phyloP scores from a whole-genome alignment of 2,797 vertebrate species.

The Adelosebastes latens region DNA sequence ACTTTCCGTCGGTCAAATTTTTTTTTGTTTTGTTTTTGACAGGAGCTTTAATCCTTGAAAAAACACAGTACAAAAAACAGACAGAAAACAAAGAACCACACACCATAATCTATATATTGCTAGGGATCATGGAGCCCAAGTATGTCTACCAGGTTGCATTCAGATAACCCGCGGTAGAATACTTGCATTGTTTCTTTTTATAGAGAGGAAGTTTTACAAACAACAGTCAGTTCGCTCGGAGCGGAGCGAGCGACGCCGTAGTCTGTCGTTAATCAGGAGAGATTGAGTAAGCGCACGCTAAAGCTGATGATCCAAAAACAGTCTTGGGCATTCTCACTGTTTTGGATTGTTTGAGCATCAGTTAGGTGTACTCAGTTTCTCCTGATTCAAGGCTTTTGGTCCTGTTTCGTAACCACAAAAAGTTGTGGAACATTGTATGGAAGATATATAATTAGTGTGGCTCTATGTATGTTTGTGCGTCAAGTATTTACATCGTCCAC shows the following conservation, averaged over 20 bases:
- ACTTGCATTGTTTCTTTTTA: conserved; percentile 73
- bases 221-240: conserved; percentile 76
- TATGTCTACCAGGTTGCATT: conserved; percentile 83
- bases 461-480: conserved; percentile 34
- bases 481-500: conserved; percentile 61
- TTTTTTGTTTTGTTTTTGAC: conserved; percentile 41
- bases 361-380: conserved; percentile 73
- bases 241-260: conserved; percentile 62
- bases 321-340: conserved; percentile 59
- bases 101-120: conserved; percentile 82
- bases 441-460: conserved; percentile 63
- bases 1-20: conserved; percentile 71
- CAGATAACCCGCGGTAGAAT: conserved; percentile 79
- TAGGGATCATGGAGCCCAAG: conserved; percentile 76
- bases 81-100: conserved; percentile 73
- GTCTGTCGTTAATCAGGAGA: conserved; percentile 71
- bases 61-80: conserved; percentile 79
- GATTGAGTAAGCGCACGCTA: conserved; percentile 69
- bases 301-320: conserved; percentile 67
- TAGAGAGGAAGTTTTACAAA: conserved; percentile 74
- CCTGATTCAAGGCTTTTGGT: conserved; percentile 78
- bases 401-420: conserved; percentile 62
- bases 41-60: conserved; percentile 61
- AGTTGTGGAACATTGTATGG: conserved; percentile 41
- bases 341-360: conserved; percentile 57